These are phyloP conservation scores for Steinernema hermaphroditum DNA, from an alignment of 2,888 invertebrate genomes.

Conservation along the genomic window DNA sequence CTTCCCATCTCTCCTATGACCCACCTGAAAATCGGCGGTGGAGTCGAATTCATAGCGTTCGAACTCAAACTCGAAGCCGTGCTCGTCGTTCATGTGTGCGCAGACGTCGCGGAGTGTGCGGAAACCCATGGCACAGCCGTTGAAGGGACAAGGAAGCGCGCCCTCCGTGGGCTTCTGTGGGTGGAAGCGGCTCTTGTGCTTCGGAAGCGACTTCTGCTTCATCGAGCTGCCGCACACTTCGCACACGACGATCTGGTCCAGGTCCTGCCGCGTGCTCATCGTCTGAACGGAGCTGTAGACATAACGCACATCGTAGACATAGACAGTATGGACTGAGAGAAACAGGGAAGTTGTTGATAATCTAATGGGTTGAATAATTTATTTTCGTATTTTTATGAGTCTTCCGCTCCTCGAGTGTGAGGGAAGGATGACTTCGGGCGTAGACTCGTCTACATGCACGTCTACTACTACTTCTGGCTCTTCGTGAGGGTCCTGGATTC, in stretches of 20 bases:
- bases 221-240: slow-evolving; percentile 18
- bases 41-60: slow-evolving; percentile 13
- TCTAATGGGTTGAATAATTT: too few relatives aligned
- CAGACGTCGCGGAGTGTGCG: slow-evolving; percentile 22
- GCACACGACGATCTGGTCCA: slow-evolving; percentile 18
- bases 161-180: slow-evolving; percentile 18
- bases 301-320: too few relatives aligned
- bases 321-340: not conserved
- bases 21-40: slow-evolving; percentile 6
- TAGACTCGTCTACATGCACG: not conserved
- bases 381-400: not conserved
- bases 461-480: not conserved
- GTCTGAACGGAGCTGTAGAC: too few relatives aligned
- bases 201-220: slow-evolving; percentile 27
- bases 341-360: too few relatives aligned
- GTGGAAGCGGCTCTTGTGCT: slow-evolving; percentile 23
- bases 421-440: not conserved
- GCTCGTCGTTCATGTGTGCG: slow-evolving; percentile 19
- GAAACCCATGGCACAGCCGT: slow-evolving; percentile 14
- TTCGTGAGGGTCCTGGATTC: not conserved
- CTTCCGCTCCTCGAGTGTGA: not conserved
- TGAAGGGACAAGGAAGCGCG: not conserved
- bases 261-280: not conserved
- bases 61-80: slow-evolving; percentile 25
- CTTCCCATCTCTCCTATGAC: too few relatives aligned